These are phyloP conservation scores for Elaphurus davidianus DNA, from an alignment of 2,113 vertebrate genomes.

Conservation along the genomic window DNA sequence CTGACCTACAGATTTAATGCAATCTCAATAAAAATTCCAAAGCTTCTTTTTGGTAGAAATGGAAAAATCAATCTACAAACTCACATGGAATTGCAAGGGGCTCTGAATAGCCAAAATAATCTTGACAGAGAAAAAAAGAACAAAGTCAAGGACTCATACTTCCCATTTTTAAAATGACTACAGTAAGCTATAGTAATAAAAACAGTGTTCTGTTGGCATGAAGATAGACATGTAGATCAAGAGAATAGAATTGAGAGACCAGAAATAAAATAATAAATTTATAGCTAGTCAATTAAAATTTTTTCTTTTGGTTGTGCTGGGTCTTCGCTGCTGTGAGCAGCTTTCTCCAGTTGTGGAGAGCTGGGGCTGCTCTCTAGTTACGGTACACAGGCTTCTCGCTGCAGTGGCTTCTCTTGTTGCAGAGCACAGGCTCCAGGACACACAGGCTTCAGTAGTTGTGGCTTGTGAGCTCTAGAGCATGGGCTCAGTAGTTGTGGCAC, in stretches of 20 bases:
- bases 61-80: background rate
- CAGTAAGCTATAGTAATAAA: background rate
- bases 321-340: background rate
- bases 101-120: background rate
- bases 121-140: background rate
- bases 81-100: background rate
- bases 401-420: background rate
- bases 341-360: background rate
- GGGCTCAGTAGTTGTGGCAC: background rate
- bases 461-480: background rate
- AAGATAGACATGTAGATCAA: background rate
- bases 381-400: fast-evolving
- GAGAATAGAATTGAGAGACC: background rate
- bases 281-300: background rate
- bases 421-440: background rate
- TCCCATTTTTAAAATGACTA: background rate
- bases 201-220: background rate
- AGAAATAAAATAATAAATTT: background rate
- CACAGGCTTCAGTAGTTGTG: background rate
- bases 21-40: background rate
- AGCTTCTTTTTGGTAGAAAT: background rate
- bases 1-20: background rate
- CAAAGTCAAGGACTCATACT: background rate
- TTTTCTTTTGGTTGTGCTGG: background rate
- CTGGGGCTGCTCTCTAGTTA: background rate